A percentile compares a stretch with the other conserved stretches of the same genome.
phyloP scores from a whole-genome alignment of 2,113 vertebrate species.

The Mormoops blainvillei region DNA sequence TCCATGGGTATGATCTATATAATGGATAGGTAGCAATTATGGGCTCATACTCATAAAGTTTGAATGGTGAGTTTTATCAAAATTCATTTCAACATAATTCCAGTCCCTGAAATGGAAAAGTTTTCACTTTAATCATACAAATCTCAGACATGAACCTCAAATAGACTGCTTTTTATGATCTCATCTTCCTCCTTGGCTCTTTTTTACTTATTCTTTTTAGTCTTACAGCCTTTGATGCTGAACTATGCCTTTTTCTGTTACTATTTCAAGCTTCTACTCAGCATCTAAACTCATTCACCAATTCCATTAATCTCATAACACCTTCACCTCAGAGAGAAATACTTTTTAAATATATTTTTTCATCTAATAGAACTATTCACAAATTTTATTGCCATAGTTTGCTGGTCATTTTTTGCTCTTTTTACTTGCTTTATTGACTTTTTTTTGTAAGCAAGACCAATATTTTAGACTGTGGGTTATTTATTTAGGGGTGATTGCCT shows the following conservation, averaged over 20 bases:
- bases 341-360: constrained; percentile 26
- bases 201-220: constrained; percentile 55
- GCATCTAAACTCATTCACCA: constrained; percentile 49
- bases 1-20: constrained; percentile 13
- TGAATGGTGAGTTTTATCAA: constrained; percentile 58
- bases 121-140: constrained; percentile 53
- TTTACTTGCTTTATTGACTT: constrained; percentile 18
- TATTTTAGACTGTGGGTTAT: constrained; percentile 6
- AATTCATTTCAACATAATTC: constrained; percentile 53
- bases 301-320: constrained; percentile 32
- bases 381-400: constrained; percentile 20
- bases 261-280: constrained; percentile 43
- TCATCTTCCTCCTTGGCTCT: constrained; percentile 46
- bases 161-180: constrained; percentile 49
- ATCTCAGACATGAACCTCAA: constrained; percentile 49
- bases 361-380: constrained; percentile 12
- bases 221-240: constrained; percentile 37
- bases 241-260: constrained; percentile 41
- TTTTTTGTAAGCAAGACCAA: neutral
- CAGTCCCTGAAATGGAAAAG: constrained; percentile 44
- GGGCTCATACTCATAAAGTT: constrained; percentile 18
- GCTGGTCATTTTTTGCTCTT: constrained; percentile 9
- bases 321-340: constrained; percentile 37
- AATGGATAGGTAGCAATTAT: constrained; percentile 56
- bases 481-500: neutral